Percentiles rank a stretch among this genome's conserved stretches.
Evolutionary conservation across 2,113 vertebrate genomes (phyloP).

Genomic region (Saguinus midas): DNA sequence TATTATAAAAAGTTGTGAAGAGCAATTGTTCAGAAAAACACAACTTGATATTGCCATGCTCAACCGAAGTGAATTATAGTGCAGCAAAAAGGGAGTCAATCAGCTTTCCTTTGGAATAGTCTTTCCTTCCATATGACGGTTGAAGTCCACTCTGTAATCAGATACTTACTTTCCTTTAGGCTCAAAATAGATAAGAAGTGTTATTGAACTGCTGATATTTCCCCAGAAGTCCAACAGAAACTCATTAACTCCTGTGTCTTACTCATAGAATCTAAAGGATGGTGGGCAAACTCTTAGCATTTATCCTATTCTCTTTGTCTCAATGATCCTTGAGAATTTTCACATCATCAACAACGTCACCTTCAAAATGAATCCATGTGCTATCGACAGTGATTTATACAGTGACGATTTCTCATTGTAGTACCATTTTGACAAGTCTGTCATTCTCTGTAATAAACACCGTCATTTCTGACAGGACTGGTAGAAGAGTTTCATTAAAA

Average conservation of each 20-base stretch:
- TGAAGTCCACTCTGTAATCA: not conserved
- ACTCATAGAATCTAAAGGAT: not conserved
- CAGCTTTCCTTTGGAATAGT: not conserved
- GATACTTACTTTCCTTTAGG: not conserved
- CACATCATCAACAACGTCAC: not conserved
- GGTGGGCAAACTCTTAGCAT: not conserved
- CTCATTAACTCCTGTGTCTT: not conserved
- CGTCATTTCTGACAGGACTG: slow-evolving; percentile 60
- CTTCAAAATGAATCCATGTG: not conserved
- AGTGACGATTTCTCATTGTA: not conserved
- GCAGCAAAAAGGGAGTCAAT: not conserved
- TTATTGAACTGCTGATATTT: not conserved
- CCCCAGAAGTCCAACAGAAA: not conserved
- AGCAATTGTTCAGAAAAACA: not conserved
- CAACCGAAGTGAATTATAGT: not conserved
- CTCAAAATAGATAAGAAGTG: not conserved
- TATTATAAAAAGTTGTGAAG: not conserved
- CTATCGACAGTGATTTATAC: not conserved
- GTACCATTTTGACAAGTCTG: slow-evolving; percentile 38
- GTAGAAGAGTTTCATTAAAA: slow-evolving; percentile 37
- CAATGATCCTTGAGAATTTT: not conserved
- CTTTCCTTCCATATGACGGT: not conserved
- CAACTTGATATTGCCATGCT: not conserved
- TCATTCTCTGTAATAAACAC: slow-evolving; percentile 31
- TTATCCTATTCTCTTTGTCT: not conserved